Percentiles rank a stretch among this genome's conserved stretches.
Conservation (phyloP, 2,797 vertebrate species). For the Hypotaenidia philippensis region DNA sequence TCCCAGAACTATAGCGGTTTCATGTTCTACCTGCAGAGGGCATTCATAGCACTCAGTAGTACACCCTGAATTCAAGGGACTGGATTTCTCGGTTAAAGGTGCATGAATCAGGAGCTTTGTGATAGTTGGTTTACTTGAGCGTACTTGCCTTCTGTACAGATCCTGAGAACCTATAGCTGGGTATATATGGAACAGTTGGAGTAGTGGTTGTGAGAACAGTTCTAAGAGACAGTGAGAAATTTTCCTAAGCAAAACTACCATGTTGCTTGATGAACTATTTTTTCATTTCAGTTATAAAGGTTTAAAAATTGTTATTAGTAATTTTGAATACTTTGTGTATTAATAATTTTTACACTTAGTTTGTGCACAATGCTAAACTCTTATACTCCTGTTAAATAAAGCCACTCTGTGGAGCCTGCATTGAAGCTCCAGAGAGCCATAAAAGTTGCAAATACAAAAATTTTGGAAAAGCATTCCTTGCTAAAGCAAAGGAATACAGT, state of each 20-base stretch:
- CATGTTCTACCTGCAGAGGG: slow-evolving; percentile 52
- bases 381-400: background rate
- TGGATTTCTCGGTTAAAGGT: background rate
- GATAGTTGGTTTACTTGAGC: background rate
- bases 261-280: background rate
- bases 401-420: background rate
- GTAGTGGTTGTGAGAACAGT: background rate
- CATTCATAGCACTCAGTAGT: background rate
- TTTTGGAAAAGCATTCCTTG: background rate
- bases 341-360: background rate
- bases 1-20: background rate
- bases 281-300: background rate
- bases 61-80: background rate
- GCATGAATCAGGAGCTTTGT: background rate
- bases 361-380: background rate
- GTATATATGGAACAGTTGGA: background rate
- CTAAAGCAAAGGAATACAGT: background rate
- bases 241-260: background rate
- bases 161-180: background rate
- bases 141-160: background rate
- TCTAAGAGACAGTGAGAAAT: background rate
- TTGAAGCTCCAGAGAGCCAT: background rate
- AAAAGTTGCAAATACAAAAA: background rate
- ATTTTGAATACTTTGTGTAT: background rate
- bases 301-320: background rate